Evolutionary conservation across 2,797 vertebrate species (phyloP).

Genomic region (Xiphorhynchus erythropygius): DNA sequence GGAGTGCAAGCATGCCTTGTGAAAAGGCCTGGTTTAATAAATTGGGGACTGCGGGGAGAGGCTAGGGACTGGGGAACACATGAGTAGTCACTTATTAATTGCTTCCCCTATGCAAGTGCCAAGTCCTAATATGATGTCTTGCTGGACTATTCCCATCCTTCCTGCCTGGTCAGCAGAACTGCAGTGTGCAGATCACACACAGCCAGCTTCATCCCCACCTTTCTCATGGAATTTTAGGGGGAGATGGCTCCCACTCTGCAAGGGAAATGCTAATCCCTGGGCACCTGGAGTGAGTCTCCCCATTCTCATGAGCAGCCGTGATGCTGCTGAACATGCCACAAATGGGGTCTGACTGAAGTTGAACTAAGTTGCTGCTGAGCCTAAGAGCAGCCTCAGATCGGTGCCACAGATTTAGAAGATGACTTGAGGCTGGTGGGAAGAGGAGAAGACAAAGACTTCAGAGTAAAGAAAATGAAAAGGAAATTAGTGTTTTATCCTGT

Average conservation of each 20-base stretch:
- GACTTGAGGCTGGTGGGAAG: background rate
- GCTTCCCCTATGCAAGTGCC: slow-evolving; percentile 72
- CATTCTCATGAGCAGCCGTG: accelerated
- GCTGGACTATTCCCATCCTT: background rate
- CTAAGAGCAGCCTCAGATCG: background rate
- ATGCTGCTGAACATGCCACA: background rate
- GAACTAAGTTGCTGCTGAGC: background rate
- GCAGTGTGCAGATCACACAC: background rate
- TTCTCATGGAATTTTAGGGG: background rate
- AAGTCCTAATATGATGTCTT: slow-evolving; percentile 19
- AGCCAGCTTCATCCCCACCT: background rate
- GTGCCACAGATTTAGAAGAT: background rate
- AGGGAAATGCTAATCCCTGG: background rate
- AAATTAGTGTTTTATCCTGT: background rate
- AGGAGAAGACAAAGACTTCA: background rate
- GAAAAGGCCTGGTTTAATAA: slow-evolving; percentile 71
- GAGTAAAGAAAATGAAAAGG: background rate
- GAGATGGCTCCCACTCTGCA: background rate
- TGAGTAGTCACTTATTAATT: slow-evolving; percentile 80
- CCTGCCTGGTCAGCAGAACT: background rate
- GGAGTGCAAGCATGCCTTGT: slow-evolving; percentile 56
- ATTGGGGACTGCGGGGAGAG: slow-evolving; percentile 69
- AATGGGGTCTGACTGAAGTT: background rate
- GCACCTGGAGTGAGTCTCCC: background rate
- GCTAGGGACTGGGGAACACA: slow-evolving; percentile 74